Percentiles rank a stretch among this genome's conserved stretches.
Conservation (phyloP, 2,113 vertebrate genomes). For the Cyrtonyx montezumae region DNA sequence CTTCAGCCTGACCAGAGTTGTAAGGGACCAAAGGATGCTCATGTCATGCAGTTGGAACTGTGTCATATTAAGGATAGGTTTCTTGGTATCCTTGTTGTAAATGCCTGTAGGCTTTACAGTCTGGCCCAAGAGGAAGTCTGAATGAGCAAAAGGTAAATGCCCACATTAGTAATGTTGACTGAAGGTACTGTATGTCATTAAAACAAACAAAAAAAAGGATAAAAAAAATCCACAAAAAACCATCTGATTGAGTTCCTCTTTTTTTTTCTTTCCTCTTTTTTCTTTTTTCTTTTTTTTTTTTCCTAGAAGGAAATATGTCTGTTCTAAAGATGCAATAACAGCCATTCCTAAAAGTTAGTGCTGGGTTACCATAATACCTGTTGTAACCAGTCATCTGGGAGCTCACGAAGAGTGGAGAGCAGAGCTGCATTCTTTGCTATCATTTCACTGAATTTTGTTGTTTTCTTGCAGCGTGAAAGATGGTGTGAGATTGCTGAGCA, state of each 20-base stretch:
- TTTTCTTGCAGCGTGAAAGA: constrained; percentile 17
- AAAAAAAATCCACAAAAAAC: background rate
- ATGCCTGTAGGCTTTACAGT: background rate
- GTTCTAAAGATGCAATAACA: background rate
- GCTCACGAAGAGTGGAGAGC: background rate
- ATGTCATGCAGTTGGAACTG: background rate
- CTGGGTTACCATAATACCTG: background rate
- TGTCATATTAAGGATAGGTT: background rate
- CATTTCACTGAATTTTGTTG: background rate
- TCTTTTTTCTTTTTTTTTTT: background rate
- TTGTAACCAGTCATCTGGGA: background rate
- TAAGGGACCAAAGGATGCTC: background rate
- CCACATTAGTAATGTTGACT: background rate
- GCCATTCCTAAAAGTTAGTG: background rate
- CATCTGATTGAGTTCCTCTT: background rate
- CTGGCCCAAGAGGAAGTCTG: background rate
- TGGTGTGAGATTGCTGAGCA: constrained; percentile 28
- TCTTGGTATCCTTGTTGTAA: background rate
- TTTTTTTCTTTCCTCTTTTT: background rate
- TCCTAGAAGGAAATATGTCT: background rate
- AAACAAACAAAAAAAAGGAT: background rate
- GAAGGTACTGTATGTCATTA: background rate
- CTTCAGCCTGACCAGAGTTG: background rate
- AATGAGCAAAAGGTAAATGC: background rate
- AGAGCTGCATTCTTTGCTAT: background rate